Evolutionary conservation across 2,797 vertebrate genomes (phyloP).

Genomic region (Phataginus tricuspis): DNA sequence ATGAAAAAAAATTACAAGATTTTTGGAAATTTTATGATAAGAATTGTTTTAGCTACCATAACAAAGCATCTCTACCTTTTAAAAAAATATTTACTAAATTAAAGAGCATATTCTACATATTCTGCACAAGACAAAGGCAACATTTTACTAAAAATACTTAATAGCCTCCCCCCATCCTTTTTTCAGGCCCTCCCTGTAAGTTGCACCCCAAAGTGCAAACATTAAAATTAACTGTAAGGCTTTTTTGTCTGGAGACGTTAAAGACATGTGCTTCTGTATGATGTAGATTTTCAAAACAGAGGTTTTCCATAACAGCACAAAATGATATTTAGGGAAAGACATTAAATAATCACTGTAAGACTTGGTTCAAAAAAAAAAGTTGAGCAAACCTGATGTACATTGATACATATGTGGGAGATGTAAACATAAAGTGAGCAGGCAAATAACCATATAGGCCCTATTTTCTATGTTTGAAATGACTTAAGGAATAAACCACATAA

Average conservation of each 20-base stretch:
- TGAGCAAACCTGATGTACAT: conserved; percentile 84
- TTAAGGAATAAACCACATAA: conserved; percentile 78
- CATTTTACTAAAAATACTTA: conserved; percentile 92
- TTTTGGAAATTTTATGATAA: conserved; percentile 92
- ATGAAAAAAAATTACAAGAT: conserved; percentile 90
- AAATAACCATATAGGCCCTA: conserved; percentile 79
- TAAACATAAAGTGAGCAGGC: conserved; percentile 86
- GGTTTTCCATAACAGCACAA: conserved; percentile 78
- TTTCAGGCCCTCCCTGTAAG: conserved; percentile 86
- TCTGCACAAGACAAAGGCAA: conserved; percentile 97
- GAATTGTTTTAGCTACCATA: conserved; percentile 88
- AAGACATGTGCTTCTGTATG: conserved; percentile 90
- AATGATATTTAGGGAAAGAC: conserved; percentile 75
- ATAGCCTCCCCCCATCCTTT: conserved; percentile 88
- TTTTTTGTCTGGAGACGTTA: conserved; percentile 91
- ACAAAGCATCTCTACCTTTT: conserved; percentile 91
- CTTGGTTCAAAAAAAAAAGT: conserved; percentile 66
- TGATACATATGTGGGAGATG: conserved; percentile 86
- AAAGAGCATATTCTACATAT: conserved; percentile 91
- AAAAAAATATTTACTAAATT: conserved; percentile 93
- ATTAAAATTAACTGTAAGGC: conserved; percentile 95
- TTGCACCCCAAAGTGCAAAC: conserved; percentile 87
- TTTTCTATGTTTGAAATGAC: conserved; percentile 83
- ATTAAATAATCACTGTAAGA: conserved; percentile 79
- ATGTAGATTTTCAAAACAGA: conserved; percentile 82